Evolutionary conservation across 2,113 vertebrate genomes (phyloP), one percentile per base, ranked within the genome.

Genomic region (Lota lota): DNA sequence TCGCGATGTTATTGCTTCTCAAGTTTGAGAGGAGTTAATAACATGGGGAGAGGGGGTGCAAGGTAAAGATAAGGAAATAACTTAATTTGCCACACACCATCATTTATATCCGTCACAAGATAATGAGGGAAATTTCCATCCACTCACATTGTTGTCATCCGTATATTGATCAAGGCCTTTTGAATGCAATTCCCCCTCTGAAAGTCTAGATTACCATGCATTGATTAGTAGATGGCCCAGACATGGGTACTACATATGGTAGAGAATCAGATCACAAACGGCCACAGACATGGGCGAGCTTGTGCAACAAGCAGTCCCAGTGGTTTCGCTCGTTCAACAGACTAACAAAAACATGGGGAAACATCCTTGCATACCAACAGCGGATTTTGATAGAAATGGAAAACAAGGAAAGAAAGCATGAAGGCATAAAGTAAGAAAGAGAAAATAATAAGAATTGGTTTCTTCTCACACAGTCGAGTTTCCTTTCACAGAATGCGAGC

Each of bases 71-170:
- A 81, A 75, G 80, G 73, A 80, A 79, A 64, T 71, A 40, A 62
- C 61, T 47, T 54, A 5, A 72, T 83, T 77, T 80, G 72, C 63
- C 69, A 64, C 28, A 67, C 22, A 54, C 68, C 60, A 75, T 69
- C 76, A 80, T 85, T 87, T 84, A 75, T 82, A 79, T 75, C 72
- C 64, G 67, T 77, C 73, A 47, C 11, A 8, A 80, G 73, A 78
- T 79, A 83, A 80, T 70, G 54, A 54, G 64, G 54, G 22, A 24
- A 56, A 68, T 63, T 82, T 79, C 67, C 8, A 61, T 80, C 64
- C 69, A 61, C 51, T 64, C 51, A 59, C 61, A 50, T 71, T 28
- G 2, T 64, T 72, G 18, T 67, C 54, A 22, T 64, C 16, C 18
- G 67, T 53, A 67, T 70, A 67, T 72, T 78, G 65, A 77, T 76